These are phyloP conservation scores for Brachionus asplanchnoidis DNA, from an alignment of 1,140 invertebrate species.

Conservation along the genomic window DNA sequence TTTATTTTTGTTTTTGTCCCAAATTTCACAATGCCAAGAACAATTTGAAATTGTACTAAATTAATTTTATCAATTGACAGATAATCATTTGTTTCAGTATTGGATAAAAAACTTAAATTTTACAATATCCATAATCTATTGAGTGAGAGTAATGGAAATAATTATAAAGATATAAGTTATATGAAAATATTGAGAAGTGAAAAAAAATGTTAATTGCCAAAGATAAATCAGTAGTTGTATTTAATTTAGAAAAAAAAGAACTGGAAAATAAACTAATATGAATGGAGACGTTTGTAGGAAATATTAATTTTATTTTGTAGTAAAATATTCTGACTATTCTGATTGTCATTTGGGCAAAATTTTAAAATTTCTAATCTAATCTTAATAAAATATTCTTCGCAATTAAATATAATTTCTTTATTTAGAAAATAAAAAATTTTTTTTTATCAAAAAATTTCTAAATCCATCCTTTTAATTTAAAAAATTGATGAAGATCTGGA, in stretches of 20 bases:
- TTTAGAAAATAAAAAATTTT: background rate
- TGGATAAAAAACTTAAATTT: background rate
- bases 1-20: no score
- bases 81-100: background rate
- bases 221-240: background rate
- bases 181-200: background rate
- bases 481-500: slow-evolving; percentile 24
- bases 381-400: background rate
- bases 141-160: background rate
- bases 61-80: background rate
- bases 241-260: background rate
- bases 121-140: background rate
- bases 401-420: background rate
- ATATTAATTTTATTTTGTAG: no score
- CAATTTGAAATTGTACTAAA: background rate
- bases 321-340: no score
- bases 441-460: background rate
- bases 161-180: background rate
- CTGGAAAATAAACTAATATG: background rate
- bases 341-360: no score
- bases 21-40: no score
- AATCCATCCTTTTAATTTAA: slow-evolving; percentile 41
- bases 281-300: background rate
- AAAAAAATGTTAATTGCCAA: background rate
- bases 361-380: no score